Evolutionary conservation across 2,888 invertebrate species (phyloP), one percentile per base, ranked within the genome.

Genomic region (Melolontha melolontha): DNA sequence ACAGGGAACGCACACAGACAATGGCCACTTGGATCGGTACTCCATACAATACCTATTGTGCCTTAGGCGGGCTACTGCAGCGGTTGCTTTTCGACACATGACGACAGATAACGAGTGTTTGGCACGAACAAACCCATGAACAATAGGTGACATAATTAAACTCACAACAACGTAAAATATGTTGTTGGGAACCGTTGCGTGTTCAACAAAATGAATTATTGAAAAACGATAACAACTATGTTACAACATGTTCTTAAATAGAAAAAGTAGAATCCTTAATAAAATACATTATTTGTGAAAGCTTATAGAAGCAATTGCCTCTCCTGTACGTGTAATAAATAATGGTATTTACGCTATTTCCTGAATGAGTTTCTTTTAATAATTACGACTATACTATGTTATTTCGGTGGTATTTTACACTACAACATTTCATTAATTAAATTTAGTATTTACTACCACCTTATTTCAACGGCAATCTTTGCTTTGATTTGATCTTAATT

Each of bases 81-180:
- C 69, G 69, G 72, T 70, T 72, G 74, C 73, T 75, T 75, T 75
- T 73, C 74, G 73, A 73, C 73, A 73, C 74, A 74, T 74, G 74
- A 72, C 72, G 75, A 73, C 73, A 74, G 75, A 76, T 76, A 76
- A 76, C 75, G 73, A 76, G 73, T 73, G 70, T 73, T 73, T 64
- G 64, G 64, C 64, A 64, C 64, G 64, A 64, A 64, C 50, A 50
- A 64, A 54, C 55, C 34, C 41, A 40, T 34, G 67, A 71, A 73
- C 73, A 73, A 73, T 73, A 55, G 67, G 44, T 11, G 47, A 71
- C 69, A 67, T 71, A 73, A 73, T 73, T 73, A 73, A 72, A 73
- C 70, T 66, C 70, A 57, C 52, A 40, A 34, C 64, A 59, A 68
- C 69, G 67, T 67, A 39, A 54, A 65, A 65, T 54, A 65, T 65